A percentile compares a stretch with the other conserved stretches of the same genome.
phyloP scores from a whole-genome alignment of 2,888 invertebrate genomes.

The Neuroscelio doddi region DNA sequence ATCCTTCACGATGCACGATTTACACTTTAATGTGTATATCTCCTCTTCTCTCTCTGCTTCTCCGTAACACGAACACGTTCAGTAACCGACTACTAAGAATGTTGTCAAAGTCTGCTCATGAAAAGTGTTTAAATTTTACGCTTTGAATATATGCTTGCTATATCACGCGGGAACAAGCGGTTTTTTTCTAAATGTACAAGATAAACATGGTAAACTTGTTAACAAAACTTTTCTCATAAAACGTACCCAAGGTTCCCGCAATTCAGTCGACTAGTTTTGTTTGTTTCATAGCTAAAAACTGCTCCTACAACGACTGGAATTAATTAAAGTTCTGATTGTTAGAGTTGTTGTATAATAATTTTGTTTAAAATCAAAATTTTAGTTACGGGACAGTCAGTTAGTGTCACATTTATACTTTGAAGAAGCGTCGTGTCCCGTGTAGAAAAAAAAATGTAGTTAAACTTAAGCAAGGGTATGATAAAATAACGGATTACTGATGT shows the following conservation, averaged over 20 bases:
- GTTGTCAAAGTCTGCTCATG: slow-evolving; percentile 36
- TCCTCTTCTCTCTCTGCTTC: slow-evolving; percentile 10
- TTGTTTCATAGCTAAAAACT: too few species aligned
- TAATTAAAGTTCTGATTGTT: too few species aligned
- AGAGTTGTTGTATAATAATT: too few species aligned
- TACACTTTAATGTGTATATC: slow-evolving; percentile 14
- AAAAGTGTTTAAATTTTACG: slow-evolving; percentile 24
- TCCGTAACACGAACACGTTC: slow-evolving; percentile 19
- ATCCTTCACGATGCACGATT: slow-evolving; percentile 27
- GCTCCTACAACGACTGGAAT: too few species aligned
- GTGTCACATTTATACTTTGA: too few species aligned
- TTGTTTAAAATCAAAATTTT: too few species aligned
- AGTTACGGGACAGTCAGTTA: too few species aligned
- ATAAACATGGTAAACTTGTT: slow-evolving; percentile 23
- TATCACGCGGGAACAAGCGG: slow-evolving; percentile 5
- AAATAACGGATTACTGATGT: too few species aligned
- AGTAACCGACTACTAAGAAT: slow-evolving; percentile 34
- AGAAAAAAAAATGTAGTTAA: too few species aligned
- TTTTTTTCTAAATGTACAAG: slow-evolving; percentile 18
- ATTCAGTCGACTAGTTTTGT: neutral
- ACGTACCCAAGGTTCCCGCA: neutral
- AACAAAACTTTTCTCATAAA: slow-evolving; percentile 15
- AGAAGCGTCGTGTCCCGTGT: too few species aligned
- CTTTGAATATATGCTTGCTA: slow-evolving; percentile 11
- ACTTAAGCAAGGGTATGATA: too few species aligned